A percentile compares a stretch with the other conserved stretches of the same genome.
These are phyloP conservation scores for Rhynchotus rufescens DNA, from an alignment of 2,797 vertebrate species.

Conservation along the genomic window DNA sequence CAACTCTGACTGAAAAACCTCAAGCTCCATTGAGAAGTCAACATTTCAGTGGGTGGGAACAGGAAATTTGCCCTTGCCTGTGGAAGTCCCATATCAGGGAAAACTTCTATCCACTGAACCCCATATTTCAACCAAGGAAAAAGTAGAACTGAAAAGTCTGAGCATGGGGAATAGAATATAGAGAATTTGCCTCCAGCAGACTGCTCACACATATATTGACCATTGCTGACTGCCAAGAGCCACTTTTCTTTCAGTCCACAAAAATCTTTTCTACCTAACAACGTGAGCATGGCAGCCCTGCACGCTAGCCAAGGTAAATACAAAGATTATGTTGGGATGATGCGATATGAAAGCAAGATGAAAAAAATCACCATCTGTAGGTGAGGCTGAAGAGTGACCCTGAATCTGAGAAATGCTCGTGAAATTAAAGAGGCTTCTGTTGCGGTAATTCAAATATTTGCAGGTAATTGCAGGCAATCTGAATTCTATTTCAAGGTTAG, in stretches of 20 bases:
- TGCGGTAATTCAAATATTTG: background rate
- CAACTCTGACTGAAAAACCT: accelerated
- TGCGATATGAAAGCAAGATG: background rate
- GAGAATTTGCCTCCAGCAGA: background rate
- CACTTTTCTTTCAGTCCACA: background rate
- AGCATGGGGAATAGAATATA: background rate
- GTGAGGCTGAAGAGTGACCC: background rate
- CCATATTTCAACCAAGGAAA: background rate
- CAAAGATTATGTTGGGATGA: background rate
- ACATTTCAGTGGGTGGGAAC: background rate
- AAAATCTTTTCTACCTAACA: background rate
- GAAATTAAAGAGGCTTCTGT: background rate
- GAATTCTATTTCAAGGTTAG: conserved; percentile 16
- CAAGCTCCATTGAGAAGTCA: background rate
- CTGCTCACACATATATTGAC: background rate
- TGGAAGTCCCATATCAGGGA: accelerated
- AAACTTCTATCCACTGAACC: background rate
- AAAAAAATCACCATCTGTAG: background rate
- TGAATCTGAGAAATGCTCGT: background rate
- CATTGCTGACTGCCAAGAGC: background rate
- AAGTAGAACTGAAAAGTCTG: background rate
- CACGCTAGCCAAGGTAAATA: background rate
- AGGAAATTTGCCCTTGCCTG: background rate
- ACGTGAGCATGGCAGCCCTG: background rate
- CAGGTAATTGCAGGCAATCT: conserved; percentile 13